Evolutionary conservation across 53 echinoderm and acorn worm genomes (phyloP).

Genomic region (Henricia sp.): DNA sequence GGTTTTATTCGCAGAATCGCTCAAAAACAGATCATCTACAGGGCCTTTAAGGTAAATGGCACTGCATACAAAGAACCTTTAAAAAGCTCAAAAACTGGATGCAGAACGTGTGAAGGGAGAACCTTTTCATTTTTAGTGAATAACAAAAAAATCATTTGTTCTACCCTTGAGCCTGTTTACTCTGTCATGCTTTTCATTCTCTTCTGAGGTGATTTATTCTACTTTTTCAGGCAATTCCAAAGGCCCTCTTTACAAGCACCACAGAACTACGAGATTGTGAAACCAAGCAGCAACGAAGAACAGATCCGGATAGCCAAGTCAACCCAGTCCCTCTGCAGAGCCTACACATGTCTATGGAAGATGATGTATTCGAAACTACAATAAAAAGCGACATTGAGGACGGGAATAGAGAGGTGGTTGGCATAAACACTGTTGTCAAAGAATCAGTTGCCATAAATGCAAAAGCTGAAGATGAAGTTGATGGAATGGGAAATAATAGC

Average conservation of each 20-base stretch:
- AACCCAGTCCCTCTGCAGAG: slow-evolving; percentile 26
- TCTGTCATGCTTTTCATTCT: neutral
- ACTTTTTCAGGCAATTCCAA: slow-evolving; percentile 52
- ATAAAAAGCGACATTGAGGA: slow-evolving; percentile 24
- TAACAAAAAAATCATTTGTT: neutral
- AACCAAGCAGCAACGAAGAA: neutral
- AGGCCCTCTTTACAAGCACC: slow-evolving; percentile 65
- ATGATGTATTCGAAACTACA: slow-evolving; percentile 11
- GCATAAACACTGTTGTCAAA: neutral
- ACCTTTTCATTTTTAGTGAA: neutral
- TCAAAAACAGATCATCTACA: too few species aligned
- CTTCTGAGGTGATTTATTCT: neutral
- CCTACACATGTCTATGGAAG: slow-evolving; percentile 21
- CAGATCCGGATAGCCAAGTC: slow-evolving; percentile 20
- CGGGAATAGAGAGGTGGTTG: neutral
- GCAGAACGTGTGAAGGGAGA: neutral
- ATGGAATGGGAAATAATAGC: too few species aligned
- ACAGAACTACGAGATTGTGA: slow-evolving; percentile 7
- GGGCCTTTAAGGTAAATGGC: too few species aligned
- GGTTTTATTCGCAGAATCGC: too few species aligned
- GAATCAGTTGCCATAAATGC: neutral
- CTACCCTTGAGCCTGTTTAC: too few species aligned
- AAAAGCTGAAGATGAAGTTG: too few species aligned
- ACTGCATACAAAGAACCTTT: too few species aligned
- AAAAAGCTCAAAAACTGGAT: too few species aligned